Evolutionary conservation across 2,888 invertebrate species (phyloP).

Genomic region (Philhelius pedissequus): DNA sequence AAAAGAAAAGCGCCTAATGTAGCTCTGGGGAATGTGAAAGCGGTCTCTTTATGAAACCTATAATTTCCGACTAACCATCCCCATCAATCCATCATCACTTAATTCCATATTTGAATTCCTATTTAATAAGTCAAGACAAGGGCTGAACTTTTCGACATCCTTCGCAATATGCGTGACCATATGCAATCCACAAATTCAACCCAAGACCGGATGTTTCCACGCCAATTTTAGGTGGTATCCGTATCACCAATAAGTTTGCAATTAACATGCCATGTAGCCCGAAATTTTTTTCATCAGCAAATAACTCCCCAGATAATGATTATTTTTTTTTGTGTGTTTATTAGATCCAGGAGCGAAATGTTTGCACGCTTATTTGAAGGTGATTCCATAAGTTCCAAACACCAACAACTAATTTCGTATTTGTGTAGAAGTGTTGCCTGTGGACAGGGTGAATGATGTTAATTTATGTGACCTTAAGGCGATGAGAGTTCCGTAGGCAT

Average conservation of each 20-base stretch:
- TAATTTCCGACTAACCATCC: too few relatives aligned
- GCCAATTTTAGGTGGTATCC: slow-evolving; percentile 30
- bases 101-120: neutral
- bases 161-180: slow-evolving; percentile 34
- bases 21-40: too few relatives aligned
- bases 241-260: slow-evolving; percentile 41
- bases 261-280: slow-evolving; percentile 45
- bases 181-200: slow-evolving; percentile 6
- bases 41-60: too few relatives aligned
- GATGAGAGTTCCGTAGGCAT: slow-evolving; percentile 21
- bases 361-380: slow-evolving; percentile 15
- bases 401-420: slow-evolving; percentile 32
- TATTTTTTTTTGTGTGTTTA: neutral
- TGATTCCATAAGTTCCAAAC: neutral
- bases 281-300: slow-evolving; percentile 34
- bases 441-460: slow-evolving; percentile 6
- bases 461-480: slow-evolving; percentile 59
- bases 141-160: neutral
- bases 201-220: slow-evolving; percentile 1
- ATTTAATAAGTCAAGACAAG: neutral
- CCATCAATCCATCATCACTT: neutral
- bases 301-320: slow-evolving; percentile 3
- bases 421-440: neutral
- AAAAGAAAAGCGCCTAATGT: too few relatives aligned
- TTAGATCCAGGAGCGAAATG: neutral